Conservation (phyloP, 92 coral and sea anemone genomes). For the Diadumene lineata region DNA sequence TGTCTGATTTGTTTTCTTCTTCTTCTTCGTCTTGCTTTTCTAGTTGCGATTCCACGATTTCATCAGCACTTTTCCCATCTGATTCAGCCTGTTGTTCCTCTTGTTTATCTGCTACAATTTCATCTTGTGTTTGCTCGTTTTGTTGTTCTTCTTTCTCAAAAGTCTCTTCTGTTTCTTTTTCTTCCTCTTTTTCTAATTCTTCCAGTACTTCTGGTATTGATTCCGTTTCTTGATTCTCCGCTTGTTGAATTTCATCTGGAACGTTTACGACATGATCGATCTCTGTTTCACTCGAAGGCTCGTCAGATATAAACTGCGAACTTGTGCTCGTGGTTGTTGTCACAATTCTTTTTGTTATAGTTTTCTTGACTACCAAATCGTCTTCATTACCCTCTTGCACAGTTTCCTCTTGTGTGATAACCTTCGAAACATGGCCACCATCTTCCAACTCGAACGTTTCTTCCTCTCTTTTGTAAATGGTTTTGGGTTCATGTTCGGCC, state of each 20-base stretch:
- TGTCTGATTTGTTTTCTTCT: no score
- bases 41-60: no score
- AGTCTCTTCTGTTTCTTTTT: slow-evolving; percentile 1
- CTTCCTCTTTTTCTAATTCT: slow-evolving; percentile 11
- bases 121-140: slow-evolving; percentile 10
- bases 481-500: not conserved
- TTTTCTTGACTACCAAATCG: not conserved
- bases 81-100: not conserved
- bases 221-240: slow-evolving; percentile 12
- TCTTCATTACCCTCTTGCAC: not conserved
- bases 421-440: slow-evolving; percentile 11
- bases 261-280: slow-evolving; percentile 13
- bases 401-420: slow-evolving; percentile 29
- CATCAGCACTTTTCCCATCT: no score
- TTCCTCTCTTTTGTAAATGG: slow-evolving; percentile 20
- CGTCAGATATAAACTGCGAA: not conserved
- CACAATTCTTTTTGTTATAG: not conserved
- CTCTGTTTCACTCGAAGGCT: not conserved
- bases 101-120: not conserved
- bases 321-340: not conserved
- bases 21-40: not conserved
- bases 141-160: slow-evolving; percentile 1
- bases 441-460: slow-evolving; percentile 19
- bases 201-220: not conserved
- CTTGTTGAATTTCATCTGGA: slow-evolving; percentile 12